Evolutionary conservation across 2,797 vertebrate genomes (phyloP).

Genomic region (Fringilla coelebs): DNA sequence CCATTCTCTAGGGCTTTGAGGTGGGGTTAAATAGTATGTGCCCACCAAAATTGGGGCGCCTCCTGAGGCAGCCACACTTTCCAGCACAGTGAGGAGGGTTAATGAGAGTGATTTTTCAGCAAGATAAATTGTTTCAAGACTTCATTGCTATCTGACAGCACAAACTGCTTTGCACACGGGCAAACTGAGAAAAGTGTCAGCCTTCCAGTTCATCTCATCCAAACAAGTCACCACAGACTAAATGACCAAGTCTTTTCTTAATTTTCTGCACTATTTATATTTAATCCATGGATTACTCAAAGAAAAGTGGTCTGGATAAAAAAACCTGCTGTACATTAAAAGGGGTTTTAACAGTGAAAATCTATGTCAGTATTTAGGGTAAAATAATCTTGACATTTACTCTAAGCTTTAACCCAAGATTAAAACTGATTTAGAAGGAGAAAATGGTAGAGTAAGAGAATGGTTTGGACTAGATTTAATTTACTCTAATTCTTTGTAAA

Average conservation of each 20-base stretch:
- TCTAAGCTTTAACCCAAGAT: neutral
- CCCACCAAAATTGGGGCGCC: neutral
- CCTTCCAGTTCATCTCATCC: neutral
- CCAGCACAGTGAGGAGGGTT: fast-evolving
- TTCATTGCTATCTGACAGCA: neutral
- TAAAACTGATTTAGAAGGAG: neutral
- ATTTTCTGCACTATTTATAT: neutral
- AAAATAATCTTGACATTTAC: neutral
- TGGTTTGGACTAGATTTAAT: neutral
- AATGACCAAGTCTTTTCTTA: neutral
- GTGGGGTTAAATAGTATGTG: neutral
- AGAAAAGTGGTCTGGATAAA: neutral
- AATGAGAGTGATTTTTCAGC: neutral
- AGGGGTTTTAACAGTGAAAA: neutral
- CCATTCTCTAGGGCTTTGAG: neutral
- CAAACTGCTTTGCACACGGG: fast-evolving
- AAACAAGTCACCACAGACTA: neutral
- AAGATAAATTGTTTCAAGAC: neutral
- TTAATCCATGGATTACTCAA: neutral
- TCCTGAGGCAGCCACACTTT: neutral
- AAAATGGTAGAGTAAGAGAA: neutral
- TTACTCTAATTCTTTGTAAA: neutral
- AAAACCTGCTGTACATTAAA: neutral
- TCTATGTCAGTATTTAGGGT: neutral
- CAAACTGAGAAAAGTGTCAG: neutral